phyloP scores from a whole-genome alignment of 2,888 invertebrate genomes.

The Calameuta pallipes region DNA sequence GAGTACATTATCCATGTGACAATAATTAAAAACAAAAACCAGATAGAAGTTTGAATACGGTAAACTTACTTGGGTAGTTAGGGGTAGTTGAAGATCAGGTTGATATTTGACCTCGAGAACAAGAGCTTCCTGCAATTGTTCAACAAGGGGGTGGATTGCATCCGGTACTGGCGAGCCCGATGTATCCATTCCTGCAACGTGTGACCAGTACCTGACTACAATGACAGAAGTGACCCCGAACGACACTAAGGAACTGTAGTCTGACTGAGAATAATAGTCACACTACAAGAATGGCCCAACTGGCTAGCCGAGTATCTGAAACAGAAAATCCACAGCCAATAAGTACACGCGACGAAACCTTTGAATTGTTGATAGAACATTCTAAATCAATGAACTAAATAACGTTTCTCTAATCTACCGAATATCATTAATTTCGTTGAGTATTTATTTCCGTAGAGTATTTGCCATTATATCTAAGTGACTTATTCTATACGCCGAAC shows the following conservation, averaged over 20 bases:
- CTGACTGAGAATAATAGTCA: conserved; percentile 53
- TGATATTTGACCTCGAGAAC: conserved; percentile 78
- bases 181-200: conserved; percentile 65
- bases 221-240: conserved; percentile 30
- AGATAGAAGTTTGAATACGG: background rate
- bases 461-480: background rate
- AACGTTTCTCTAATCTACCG: background rate
- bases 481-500: background rate
- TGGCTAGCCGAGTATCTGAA: conserved; percentile 65
- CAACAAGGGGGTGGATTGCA: conserved; percentile 61
- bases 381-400: background rate
- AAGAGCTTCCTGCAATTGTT: conserved; percentile 75
- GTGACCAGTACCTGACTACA: conserved; percentile 41
- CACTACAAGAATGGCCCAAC: conserved; percentile 65
- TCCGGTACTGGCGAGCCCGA: conserved; percentile 65
- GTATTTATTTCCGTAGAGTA: background rate
- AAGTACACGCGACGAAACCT: conserved; percentile 1
- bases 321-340: conserved; percentile 13
- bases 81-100: conserved; percentile 75
- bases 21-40: conserved; percentile 1
- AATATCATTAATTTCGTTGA: background rate
- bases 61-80: conserved; percentile 71
- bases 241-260: conserved; percentile 44
- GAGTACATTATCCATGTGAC: conserved; percentile 6
- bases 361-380: conserved; percentile 12